These are phyloP conservation scores for Macrochelys suwanniensis DNA, from an alignment of 2,797 vertebrate genomes.

Conservation along the genomic window DNA sequence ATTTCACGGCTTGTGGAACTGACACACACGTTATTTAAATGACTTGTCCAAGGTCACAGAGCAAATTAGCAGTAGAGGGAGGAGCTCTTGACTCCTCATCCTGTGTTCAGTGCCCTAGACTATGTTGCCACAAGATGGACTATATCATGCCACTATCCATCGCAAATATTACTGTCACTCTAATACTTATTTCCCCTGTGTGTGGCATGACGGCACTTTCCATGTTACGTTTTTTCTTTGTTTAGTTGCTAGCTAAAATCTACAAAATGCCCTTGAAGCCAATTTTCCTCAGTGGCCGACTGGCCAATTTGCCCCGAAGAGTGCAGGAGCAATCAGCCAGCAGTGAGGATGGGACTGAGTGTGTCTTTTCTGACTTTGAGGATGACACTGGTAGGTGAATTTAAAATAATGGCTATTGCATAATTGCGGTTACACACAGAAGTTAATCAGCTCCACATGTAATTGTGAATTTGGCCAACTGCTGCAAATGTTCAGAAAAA, in stretches of 20 bases:
- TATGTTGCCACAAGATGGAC: not conserved
- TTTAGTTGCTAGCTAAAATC: conserved; percentile 94
- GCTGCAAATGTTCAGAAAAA: not conserved
- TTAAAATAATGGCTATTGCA: not conserved
- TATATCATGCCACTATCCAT: not conserved
- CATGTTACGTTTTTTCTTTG: not conserved
- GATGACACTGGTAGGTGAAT: conserved; percentile 90
- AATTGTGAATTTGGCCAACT: not conserved
- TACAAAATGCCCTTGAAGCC: conserved; percentile 98
- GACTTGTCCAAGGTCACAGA: not conserved
- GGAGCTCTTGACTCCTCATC: not conserved
- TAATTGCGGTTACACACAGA: not conserved
- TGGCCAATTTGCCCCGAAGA: conserved; percentile 90
- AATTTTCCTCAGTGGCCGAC: conserved; percentile 91
- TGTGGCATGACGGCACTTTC: not conserved
- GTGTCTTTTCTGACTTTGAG: conserved; percentile 93
- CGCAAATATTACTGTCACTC: not conserved
- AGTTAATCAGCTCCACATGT: fast-evolving
- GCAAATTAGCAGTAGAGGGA: not conserved
- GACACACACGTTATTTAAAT: not conserved
- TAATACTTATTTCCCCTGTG: not conserved
- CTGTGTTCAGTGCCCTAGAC: not conserved
- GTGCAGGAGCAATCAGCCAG: conserved; percentile 89
- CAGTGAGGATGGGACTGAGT: conserved; percentile 94
- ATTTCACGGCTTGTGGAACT: not conserved